Evolutionary conservation across 2,113 vertebrate genomes (phyloP), one percentile per base, ranked within the genome.

Genomic region (Chionodraco myersi): DNA sequence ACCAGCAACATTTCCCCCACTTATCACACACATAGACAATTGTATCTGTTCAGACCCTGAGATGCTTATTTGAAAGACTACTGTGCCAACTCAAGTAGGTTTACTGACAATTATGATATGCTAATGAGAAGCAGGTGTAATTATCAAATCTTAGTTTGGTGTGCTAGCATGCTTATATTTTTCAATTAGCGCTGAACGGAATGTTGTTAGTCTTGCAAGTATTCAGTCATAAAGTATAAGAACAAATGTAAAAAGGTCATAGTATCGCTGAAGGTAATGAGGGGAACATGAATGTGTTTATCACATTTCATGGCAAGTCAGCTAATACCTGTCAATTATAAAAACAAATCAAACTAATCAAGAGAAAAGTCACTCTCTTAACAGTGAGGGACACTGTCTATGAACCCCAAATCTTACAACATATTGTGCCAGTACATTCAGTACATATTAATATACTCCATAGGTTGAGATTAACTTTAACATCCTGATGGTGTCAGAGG

Each of bases 1-100:
- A 78, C 58, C 51, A 57, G 66, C 16, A 52, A 64, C 70, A 80
- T 82, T 63, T 64, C 10, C 60, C 60, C 61, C 62, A 63, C 64
- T 77, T 64, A 82, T 78, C 59, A 83, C 41, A 49, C 9, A 61
- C n/a, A 11, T 3, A 54, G 26, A 54, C 51, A 71, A 2, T 63
- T n/a, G 15, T 57, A n/a, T 62, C 49, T 60, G 64, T 48, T 82
- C 26, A 68, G 53, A 66, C 51, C 26, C 41, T 61, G 57, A 52
- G 49, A 30, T 49, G 18, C 47, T 61, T 51, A 30, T 54, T 82
- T 78, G 36, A 57, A 68, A 36, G 30, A 51, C 57, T 10, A 10
- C 56, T 41, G 11, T 67, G 63, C 80, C 64, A 51, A 79, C 63
- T 66, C 41, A 65, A 54, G 41, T 80, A 48, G 23, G 6, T 60